Evolutionary conservation across 2,797 vertebrate genomes (phyloP).

Genomic region (Pelochelys cantorii): DNA sequence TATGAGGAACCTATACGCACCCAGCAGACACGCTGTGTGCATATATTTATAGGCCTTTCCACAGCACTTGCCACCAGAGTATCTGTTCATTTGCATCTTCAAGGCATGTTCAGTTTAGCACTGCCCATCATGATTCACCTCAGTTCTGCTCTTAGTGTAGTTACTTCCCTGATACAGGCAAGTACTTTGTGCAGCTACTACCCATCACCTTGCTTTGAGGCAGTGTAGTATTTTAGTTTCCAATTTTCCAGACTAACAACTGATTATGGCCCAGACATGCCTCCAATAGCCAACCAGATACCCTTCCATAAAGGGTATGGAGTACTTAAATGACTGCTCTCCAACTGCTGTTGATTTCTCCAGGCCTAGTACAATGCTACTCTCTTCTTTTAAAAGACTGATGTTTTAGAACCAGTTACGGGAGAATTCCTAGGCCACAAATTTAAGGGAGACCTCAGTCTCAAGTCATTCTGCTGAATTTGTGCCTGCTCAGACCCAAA

Average conservation of each 20-base stretch:
- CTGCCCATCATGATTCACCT: neutral
- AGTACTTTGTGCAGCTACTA: accelerated
- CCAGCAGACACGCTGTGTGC: slow-evolving; percentile 17
- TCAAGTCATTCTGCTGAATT: neutral
- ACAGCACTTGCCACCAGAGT: neutral
- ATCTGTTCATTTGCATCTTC: slow-evolving; percentile 8
- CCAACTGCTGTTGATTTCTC: neutral
- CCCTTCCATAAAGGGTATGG: neutral
- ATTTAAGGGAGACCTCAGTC: neutral
- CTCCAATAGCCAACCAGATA: neutral
- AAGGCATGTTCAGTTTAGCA: neutral
- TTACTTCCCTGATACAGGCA: neutral
- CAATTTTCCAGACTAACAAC: neutral
- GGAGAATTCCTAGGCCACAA: neutral
- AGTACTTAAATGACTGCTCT: neutral
- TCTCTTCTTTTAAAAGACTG: neutral
- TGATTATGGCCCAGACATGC: neutral
- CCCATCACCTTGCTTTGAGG: neutral
- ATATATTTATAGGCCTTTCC: slow-evolving; percentile 30
- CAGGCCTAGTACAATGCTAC: neutral
- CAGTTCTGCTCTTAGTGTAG: neutral
- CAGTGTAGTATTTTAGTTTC: neutral
- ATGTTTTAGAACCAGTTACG: neutral
- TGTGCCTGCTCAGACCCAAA: neutral
- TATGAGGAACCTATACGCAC: neutral